Evolutionary conservation across 2,797 vertebrate species (phyloP).

Genomic region (Acipenser transmontanus): DNA sequence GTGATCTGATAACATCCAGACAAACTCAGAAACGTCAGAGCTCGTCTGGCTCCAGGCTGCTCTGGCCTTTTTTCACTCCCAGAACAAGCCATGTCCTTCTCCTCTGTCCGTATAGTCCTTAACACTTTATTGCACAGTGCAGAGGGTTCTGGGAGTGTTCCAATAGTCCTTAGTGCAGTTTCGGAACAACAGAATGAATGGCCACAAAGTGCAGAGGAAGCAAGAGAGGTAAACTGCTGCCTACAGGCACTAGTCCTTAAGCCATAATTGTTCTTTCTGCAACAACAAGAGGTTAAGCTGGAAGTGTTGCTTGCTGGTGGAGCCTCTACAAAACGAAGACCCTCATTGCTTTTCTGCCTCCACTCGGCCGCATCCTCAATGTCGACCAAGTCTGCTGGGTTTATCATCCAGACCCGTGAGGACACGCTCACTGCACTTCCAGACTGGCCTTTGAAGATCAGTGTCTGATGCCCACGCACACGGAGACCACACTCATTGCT

Average conservation of each 20-base stretch:
- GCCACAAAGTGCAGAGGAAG: constrained; percentile 72
- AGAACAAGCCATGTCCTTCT: constrained; percentile 51
- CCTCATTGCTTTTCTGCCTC: constrained; percentile 56
- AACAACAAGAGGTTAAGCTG: constrained; percentile 54
- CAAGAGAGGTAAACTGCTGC: constrained; percentile 68
- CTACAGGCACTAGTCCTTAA: constrained; percentile 78
- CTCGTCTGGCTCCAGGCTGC: constrained; percentile 60
- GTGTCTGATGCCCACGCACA: constrained; percentile 39
- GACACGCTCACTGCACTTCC: constrained; percentile 39
- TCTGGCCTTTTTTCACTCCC: constrained; percentile 63
- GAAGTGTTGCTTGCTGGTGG: constrained; percentile 39
- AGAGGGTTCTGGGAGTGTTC: constrained; percentile 59
- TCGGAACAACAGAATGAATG: constrained; percentile 83
- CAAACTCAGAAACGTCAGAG: constrained; percentile 87
- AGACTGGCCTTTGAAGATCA: constrained; percentile 54
- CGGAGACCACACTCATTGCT: constrained; percentile 35
- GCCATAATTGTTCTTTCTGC: constrained; percentile 65
- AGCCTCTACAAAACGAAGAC: constrained; percentile 59
- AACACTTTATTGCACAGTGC: constrained; percentile 50
- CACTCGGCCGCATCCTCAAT: constrained; percentile 91
- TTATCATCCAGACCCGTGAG: constrained; percentile 74
- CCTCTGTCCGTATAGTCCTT: constrained; percentile 75
- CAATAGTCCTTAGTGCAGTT: constrained; percentile 75
- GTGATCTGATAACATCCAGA: constrained; percentile 96
- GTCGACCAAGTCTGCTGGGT: constrained; percentile 75